A percentile compares a stretch with the other conserved stretches of the same genome.
Evolutionary conservation across 2,113 vertebrate genomes (phyloP).

Genomic region (Leucosticte australis): DNA sequence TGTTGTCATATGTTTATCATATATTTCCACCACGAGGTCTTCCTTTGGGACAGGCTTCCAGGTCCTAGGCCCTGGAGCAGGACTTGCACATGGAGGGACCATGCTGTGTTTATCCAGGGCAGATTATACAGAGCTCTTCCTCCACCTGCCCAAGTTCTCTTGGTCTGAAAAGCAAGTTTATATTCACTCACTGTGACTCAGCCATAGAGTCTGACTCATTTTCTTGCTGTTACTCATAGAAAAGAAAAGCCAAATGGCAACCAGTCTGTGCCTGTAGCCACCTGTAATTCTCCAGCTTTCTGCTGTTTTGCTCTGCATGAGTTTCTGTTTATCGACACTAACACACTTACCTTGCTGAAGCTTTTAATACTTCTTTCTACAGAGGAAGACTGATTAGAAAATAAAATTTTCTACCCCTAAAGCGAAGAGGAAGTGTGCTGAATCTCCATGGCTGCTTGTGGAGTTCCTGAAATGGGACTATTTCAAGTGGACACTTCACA

Average conservation of each 20-base stretch:
- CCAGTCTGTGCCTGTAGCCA: conserved; percentile 57
- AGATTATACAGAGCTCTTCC: neutral
- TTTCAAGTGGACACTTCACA: neutral
- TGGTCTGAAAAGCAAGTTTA: neutral
- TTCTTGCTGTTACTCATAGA: conserved; percentile 41
- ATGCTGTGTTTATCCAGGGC: neutral
- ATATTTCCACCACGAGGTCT: neutral
- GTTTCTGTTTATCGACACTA: neutral
- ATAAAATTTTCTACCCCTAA: neutral
- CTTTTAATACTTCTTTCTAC: neutral
- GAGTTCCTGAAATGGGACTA: neutral
- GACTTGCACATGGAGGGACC: neutral
- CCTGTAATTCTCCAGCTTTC: conserved; percentile 46
- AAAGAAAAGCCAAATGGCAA: conserved; percentile 38
- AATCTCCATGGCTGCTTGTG: neutral
- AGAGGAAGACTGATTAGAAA: neutral
- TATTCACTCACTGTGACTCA: conserved; percentile 20
- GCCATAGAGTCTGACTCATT: conserved; percentile 12
- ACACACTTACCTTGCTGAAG: neutral
- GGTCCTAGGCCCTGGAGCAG: neutral
- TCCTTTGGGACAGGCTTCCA: neutral
- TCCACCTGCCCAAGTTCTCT: conserved; percentile 18
- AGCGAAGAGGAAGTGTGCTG: neutral
- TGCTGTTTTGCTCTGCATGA: neutral
- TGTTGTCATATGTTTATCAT: conserved; percentile 11